A percentile compares a stretch with the other conserved stretches of the same genome.
These are phyloP conservation scores for Harmothoe impar DNA, from an alignment of 2,888 invertebrate genomes.

Conservation along the genomic window DNA sequence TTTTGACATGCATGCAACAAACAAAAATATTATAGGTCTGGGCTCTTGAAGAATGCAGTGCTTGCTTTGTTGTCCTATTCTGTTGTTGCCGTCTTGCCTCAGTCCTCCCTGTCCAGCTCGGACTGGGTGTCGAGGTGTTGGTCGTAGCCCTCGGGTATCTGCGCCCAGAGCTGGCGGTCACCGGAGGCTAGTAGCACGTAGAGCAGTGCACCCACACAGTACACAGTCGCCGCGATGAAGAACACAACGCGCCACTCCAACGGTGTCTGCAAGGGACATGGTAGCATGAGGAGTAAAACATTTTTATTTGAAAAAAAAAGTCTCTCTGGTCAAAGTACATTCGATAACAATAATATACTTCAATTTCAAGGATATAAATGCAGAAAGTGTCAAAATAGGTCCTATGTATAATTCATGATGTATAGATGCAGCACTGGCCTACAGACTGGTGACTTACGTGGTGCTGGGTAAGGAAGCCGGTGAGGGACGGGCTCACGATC, in stretches of 20 bases:
- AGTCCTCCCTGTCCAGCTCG: constrained; percentile 54
- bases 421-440: too few species aligned
- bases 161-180: constrained; percentile 91
- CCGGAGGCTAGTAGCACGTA: constrained; percentile 92
- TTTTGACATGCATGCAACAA: too few species aligned
- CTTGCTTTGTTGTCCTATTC: too few species aligned
- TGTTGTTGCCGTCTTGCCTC: background rate
- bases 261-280: constrained; percentile 65
- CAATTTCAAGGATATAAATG: background rate
- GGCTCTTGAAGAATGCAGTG: too few species aligned
- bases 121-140: constrained; percentile 71
- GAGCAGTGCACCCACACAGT: constrained; percentile 92
- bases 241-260: constrained; percentile 94
- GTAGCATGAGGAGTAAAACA: background rate
- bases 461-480: constrained; percentile 85
- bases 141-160: constrained; percentile 76
- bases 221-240: constrained; percentile 92
- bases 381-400: background rate
- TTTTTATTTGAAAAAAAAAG: too few species aligned
- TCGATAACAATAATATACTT: too few species aligned
- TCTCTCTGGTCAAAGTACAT: too few species aligned
- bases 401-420: background rate
- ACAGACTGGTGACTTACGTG: constrained; percentile 55
- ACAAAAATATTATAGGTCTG: too few species aligned
- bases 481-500: constrained; percentile 93